Percentiles rank a stretch among this genome's conserved stretches.
phyloP scores from a whole-genome alignment of 2,113 vertebrate species.

The Pimephales promelas region DNA sequence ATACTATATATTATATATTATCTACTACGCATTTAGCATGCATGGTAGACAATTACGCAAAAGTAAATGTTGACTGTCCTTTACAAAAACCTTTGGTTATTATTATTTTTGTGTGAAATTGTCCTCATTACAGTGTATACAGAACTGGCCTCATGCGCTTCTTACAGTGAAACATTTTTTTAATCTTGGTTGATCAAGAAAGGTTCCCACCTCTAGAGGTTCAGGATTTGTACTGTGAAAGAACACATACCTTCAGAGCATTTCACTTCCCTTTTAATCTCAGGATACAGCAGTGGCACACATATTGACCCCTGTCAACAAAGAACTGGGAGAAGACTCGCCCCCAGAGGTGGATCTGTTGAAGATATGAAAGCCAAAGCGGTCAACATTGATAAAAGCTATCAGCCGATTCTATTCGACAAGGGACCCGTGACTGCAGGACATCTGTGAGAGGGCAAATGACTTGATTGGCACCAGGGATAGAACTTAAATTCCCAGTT shows the following conservation, averaged over 20 bases:
- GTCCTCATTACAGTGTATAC: not conserved
- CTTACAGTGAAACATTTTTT: not conserved
- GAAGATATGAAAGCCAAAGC: conserved; percentile 62
- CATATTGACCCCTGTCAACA: conserved; percentile 70
- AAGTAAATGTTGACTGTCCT: not conserved
- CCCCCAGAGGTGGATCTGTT: conserved; percentile 57
- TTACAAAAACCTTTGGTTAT: not conserved
- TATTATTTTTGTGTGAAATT: not conserved
- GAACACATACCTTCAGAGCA: conserved; percentile 67
- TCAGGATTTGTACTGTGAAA: conserved; percentile 39
- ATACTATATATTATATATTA: no score
- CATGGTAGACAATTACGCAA: no score
- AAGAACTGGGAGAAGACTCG: conserved; percentile 67
- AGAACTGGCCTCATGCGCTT: not conserved
- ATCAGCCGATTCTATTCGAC: conserved; percentile 58
- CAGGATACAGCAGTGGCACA: conserved; percentile 59
- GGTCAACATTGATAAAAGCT: conserved; percentile 77
- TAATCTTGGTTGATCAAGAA: conserved; percentile 48
- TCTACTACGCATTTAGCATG: no score
- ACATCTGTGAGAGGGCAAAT: conserved; percentile 54
- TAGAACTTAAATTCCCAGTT: conserved; percentile 19
- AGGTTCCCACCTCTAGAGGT: conserved; percentile 55
- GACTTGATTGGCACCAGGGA: conserved; percentile 64
- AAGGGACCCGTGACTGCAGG: conserved; percentile 62
- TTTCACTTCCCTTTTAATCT: conserved; percentile 68